Conservation (phyloP, 2,113 vertebrate genomes). For the Callospermophilus lateralis region DNA sequence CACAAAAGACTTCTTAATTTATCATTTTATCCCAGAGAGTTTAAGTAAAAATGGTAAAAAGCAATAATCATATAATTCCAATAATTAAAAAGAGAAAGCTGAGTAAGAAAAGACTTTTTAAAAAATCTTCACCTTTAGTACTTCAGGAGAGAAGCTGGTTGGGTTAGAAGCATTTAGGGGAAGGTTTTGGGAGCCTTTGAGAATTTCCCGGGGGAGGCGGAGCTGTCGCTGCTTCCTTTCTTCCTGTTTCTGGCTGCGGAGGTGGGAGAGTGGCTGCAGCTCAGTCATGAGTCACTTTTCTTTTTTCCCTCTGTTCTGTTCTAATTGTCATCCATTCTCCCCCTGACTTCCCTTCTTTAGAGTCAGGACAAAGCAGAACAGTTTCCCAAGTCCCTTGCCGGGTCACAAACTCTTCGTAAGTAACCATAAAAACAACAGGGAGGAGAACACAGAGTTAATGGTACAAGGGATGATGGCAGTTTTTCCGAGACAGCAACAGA, state of each 20-base stretch:
- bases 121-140: not conserved
- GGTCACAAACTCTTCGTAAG: not conserved
- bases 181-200: not conserved
- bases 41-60: slow-evolving; percentile 21
- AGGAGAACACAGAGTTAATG: not conserved
- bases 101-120: not conserved
- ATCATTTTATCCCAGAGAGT: not conserved
- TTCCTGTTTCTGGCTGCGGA: not conserved
- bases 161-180: not conserved
- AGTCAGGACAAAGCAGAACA: not conserved
- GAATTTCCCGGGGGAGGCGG: not conserved
- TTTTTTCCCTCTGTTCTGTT: not conserved
- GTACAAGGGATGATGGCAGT: not conserved
- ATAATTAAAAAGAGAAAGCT: not conserved
- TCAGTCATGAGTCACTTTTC: not conserved
- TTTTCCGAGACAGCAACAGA: too few species aligned
- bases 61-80: not conserved
- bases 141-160: not conserved
- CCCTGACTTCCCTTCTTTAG: not conserved
- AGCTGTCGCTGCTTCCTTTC: not conserved
- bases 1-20: not conserved
- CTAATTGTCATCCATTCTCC: not conserved
- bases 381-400: not conserved
- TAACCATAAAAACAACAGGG: not conserved
- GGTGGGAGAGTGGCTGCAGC: not conserved